Evolutionary conservation across 1,140 invertebrate genomes (phyloP), one percentile per base, ranked within the genome.

Genomic region (Platyura marginata): DNA sequence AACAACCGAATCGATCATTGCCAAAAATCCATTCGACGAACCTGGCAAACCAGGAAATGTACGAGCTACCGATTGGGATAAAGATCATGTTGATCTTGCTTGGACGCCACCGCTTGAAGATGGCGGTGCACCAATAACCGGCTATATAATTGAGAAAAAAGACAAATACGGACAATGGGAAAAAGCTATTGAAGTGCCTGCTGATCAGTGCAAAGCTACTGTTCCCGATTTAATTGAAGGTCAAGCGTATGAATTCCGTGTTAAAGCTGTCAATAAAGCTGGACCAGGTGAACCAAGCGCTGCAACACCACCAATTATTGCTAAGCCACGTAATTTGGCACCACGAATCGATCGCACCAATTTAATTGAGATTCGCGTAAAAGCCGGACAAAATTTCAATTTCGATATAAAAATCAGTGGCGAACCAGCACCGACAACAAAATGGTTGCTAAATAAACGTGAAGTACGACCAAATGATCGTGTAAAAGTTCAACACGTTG

Each of bases 1-100:
- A 48, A 81, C 87, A 0, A 79, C 87, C 23, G 72, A 81, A 55
- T 68, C 83, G 11, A 90, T 98, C 39, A 66, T 86, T 53, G 92
- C 93, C 16, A 97, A 97, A 68, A 94, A 96, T 81, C 91, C 92
- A 44, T 98, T 82, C 57, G 87, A 94, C 56, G 84, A 93, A 62
- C 94, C 95, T 45, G 87, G 86, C 44, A 86, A 89, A 51, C 93
- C 90, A 11, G 82, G 83, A 43, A 80, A 91, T 51, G 74, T 95
- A 6, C 77, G 83, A 56, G 81, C 93, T 21, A 83, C 85, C 0
- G 93, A 98, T 59, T 98, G 90, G 86, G 90, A 95, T 65, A 91
- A 90, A 51, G 86, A 95, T 56, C 84, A 90, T 54, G 87, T 94
- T 39, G 86, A 90, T 57, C 73, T 93, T 6, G 77, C 79, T 50